Evolutionary conservation across 2,113 vertebrate genomes (phyloP), one percentile per base, ranked within the genome.

Genomic region (Passer montanus): DNA sequence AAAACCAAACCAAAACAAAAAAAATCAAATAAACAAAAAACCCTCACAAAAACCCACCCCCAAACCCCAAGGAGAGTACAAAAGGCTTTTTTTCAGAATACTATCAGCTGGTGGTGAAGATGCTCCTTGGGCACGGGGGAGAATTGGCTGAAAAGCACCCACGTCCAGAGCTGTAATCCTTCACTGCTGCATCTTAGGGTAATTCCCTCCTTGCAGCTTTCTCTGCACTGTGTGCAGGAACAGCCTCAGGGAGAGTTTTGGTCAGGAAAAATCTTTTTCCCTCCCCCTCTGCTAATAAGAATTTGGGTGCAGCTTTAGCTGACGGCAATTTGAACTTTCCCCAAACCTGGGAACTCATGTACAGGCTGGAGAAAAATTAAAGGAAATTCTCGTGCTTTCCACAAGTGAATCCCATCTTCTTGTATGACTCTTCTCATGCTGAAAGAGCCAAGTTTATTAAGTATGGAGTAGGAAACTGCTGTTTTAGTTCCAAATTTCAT

Each of bases 271-370:
- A 24, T 19, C 7, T 1, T 81, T 59, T 50, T 11, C 46, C 39
- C n/a, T 70, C 31, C 72, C n/a, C 23, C 37, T 59, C 44, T 70
- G 50, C 50, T 91, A 77, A 30, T 77, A 86, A 86, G 55, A 88
- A 62, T 59, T 35, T 90, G 79, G 87, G 84, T 77, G 84, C 82
- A 93, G 79, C 70, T 73, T 83, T 93, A 80, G 67, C 85, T 91
- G 72, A 7, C 0, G 0, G 43, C 39, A 30, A 35, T 47, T 88
- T 90, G 81, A 85, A n/a, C 74, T 60, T 83, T 53, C 88, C 75
- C 37, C 77, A 78, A 63, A 63, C 37, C 33, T 4, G 66, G 35
- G 72, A 75, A 37, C 44, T 68, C 31, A 1, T 5, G 56, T 56
- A 62, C 31, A 85, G n/a, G 47, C 77, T 75, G 58, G 60, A 77